Conservation (phyloP, 2,797 vertebrate genomes). For the Dipus sagitta region DNA sequence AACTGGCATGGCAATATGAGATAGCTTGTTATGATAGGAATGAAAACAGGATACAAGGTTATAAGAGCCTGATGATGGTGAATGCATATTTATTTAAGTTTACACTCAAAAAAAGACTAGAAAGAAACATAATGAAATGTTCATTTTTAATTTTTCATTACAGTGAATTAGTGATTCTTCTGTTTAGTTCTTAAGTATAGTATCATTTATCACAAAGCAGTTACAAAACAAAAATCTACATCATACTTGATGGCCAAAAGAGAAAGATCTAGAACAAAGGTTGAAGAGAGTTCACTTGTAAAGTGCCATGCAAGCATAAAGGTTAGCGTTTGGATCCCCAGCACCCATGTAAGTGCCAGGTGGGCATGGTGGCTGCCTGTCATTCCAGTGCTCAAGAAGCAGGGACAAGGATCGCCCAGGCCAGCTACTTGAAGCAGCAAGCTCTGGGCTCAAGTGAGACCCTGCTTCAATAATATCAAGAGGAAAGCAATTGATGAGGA, state of each 20-base stretch:
- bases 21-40: background rate
- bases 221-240: background rate
- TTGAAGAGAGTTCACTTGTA: too few species aligned
- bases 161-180: background rate
- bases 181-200: background rate
- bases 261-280: too few species aligned
- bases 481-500: too few species aligned
- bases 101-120: constrained; percentile 23
- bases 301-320: too few species aligned
- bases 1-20: background rate
- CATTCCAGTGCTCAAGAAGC: too few species aligned
- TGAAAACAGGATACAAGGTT: background rate
- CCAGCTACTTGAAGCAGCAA: too few species aligned
- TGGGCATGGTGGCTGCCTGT: too few species aligned
- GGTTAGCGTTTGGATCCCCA: too few species aligned
- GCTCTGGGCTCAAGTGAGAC: too few species aligned
- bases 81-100: background rate
- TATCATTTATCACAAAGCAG: background rate
- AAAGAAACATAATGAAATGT: background rate
- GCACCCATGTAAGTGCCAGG: too few species aligned
- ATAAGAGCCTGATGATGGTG: background rate
- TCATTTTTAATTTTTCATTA: background rate
- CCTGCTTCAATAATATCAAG: too few species aligned
- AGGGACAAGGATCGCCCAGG: background rate
- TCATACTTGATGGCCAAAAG: constrained; percentile 30